Evolutionary conservation across 2,113 vertebrate genomes (phyloP).

Genomic region (Takifugu bimaculatus): DNA sequence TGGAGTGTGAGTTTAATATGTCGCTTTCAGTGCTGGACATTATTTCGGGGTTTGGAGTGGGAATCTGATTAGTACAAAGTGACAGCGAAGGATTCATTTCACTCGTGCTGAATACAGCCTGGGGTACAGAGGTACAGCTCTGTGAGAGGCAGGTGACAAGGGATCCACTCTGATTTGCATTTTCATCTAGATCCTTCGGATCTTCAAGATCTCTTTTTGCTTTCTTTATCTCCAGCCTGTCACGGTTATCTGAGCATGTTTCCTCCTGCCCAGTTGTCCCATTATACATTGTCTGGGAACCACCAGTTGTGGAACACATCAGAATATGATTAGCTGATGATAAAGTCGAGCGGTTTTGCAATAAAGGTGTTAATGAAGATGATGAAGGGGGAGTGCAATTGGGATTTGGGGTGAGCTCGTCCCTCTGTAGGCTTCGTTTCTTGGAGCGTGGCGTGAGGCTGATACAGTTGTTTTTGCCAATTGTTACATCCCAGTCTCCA

Average conservation of each 20-base stretch:
- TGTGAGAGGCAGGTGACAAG: slow-evolving; percentile 41
- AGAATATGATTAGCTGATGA: slow-evolving; percentile 32
- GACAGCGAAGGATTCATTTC: slow-evolving; percentile 37
- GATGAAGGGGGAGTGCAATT: slow-evolving; percentile 47
- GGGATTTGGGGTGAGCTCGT: slow-evolving; percentile 65
- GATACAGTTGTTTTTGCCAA: slow-evolving; percentile 74
- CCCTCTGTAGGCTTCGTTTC: slow-evolving; percentile 84
- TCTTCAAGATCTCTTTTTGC: slow-evolving; percentile 75
- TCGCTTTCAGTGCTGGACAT: slow-evolving; percentile 23
- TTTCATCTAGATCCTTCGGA: slow-evolving; percentile 55
- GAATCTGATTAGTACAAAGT: slow-evolving; percentile 31
- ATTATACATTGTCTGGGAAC: slow-evolving; percentile 61
- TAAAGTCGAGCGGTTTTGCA: slow-evolving; percentile 16
- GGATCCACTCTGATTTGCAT: slow-evolving; percentile 62
- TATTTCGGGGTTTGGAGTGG: slow-evolving; percentile 32
- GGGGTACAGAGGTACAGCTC: slow-evolving; percentile 21
- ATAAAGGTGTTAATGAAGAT: slow-evolving; percentile 21
- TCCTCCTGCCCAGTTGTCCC: slow-evolving; percentile 60
- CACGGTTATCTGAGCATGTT: slow-evolving; percentile 60
- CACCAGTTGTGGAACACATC: slow-evolving; percentile 34
- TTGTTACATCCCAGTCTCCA: slow-evolving; percentile 79
- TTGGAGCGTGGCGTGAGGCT: slow-evolving; percentile 84
- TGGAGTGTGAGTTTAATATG: slow-evolving; percentile 10
- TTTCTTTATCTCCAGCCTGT: slow-evolving; percentile 79
- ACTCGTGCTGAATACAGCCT: slow-evolving; percentile 40